Evolutionary conservation across 35 echinoderm and acorn worm genomes (phyloP).

Genomic region (Ptychodera flava): DNA sequence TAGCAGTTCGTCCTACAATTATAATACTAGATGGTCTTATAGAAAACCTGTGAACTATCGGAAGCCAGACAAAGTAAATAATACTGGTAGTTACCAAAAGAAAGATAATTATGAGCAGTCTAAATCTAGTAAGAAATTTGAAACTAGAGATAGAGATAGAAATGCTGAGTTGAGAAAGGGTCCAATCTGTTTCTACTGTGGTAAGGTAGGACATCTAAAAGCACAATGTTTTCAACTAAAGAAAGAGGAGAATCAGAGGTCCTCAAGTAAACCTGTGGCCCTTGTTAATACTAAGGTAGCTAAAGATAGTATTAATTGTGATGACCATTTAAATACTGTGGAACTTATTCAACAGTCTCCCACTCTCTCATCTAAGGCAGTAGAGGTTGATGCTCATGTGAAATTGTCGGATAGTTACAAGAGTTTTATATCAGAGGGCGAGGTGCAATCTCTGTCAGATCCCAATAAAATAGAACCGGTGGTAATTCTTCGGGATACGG

Average conservation of each 20-base stretch:
- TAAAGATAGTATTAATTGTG: neutral
- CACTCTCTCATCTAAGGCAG: neutral
- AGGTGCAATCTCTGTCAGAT: neutral
- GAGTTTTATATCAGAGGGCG: neutral
- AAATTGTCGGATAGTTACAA: neutral
- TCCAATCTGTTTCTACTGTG: neutral
- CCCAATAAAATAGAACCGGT: neutral
- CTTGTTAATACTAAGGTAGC: neutral
- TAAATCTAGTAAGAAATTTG: too few species aligned
- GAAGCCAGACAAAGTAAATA: too few species aligned
- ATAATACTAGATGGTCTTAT: too few species aligned
- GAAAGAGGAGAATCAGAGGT: neutral
- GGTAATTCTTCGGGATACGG: constrained; percentile 20
- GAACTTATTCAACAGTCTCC: neutral
- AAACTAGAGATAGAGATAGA: too few species aligned
- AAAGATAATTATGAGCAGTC: too few species aligned
- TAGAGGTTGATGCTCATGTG: neutral
- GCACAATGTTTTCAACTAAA: neutral
- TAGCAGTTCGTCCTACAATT: too few species aligned
- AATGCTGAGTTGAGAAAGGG: too few species aligned
- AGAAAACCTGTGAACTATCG: too few species aligned
- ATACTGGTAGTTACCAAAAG: too few species aligned
- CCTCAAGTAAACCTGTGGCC: neutral
- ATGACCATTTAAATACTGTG: neutral
- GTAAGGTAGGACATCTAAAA: neutral